Percentiles rank a stretch among this genome's conserved stretches.
Conservation (phyloP, 2,113 vertebrate genomes). For the Phalacrocorax brasilianus region DNA sequence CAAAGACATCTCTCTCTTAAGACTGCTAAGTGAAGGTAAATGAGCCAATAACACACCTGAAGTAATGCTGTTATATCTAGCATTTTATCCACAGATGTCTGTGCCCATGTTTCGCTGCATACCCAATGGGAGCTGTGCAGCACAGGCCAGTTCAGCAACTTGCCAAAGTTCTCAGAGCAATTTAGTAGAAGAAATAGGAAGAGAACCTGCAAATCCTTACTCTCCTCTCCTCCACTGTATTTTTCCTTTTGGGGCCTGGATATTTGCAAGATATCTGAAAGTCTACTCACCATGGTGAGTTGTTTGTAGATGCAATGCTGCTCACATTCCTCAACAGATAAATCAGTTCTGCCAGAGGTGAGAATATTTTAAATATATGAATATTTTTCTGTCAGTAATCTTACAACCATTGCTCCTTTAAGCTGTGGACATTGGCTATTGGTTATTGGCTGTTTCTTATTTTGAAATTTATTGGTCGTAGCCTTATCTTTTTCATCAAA, state of each 20-base stretch:
- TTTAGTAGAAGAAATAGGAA: not conserved
- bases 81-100: not conserved
- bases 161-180: not conserved
- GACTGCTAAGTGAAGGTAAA: not conserved
- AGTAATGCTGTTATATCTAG: not conserved
- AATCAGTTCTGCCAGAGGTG: not conserved
- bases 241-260: not conserved
- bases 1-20: not conserved
- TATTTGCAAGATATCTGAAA: not conserved
- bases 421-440: not conserved
- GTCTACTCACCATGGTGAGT: not conserved
- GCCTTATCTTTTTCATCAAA: not conserved
- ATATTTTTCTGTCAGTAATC: not conserved
- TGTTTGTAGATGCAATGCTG: not conserved
- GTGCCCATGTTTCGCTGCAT: not conserved
- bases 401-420: not conserved
- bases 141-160: not conserved
- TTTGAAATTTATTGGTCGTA: not conserved
- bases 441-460: not conserved
- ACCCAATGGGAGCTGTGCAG: not conserved
- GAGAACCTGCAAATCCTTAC: not conserved
- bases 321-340: not conserved
- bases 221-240: not conserved
- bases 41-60: not conserved
- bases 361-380: not conserved